phyloP scores from a whole-genome alignment of 2,888 invertebrate genomes.

The Drosophila sordidula region DNA sequence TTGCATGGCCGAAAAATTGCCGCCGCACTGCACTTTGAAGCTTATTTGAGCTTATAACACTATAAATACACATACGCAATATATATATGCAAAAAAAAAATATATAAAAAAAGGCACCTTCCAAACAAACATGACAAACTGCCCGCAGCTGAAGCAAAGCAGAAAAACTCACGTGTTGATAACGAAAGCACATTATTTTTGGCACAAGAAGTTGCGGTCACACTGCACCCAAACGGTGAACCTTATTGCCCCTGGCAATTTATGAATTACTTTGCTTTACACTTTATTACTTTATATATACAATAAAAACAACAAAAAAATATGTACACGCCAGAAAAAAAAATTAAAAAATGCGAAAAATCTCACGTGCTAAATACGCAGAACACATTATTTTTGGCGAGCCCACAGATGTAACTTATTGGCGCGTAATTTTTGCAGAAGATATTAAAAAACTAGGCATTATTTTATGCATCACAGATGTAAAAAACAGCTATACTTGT shows the following conservation, averaged over 20 bases:
- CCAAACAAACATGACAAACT: background rate
- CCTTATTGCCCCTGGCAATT: background rate
- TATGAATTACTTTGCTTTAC: background rate
- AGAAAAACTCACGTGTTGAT: too few species aligned
- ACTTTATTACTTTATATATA: too few species aligned
- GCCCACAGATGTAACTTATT: background rate
- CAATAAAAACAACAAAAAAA: too few species aligned
- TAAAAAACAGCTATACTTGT: background rate
- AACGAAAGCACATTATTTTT: too few species aligned
- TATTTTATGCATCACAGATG: background rate
- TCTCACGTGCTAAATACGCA: too few species aligned
- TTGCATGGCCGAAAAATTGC: too few species aligned
- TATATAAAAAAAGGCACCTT: background rate
- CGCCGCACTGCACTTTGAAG: too few species aligned
- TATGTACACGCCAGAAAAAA: too few species aligned
- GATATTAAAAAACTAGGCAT: background rate
- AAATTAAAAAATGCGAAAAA: too few species aligned
- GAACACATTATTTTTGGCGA: too few species aligned
- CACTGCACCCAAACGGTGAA: background rate
- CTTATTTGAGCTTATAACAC: background rate
- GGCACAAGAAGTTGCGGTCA: too few species aligned
- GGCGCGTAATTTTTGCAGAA: background rate
- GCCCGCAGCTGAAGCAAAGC: background rate
- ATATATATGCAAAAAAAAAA: conserved; percentile 2
- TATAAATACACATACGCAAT: conserved; percentile 4